Base-by-base conservation (phyloP, 1,140 invertebrate species). In the Diorhabda carinulata region DNA sequence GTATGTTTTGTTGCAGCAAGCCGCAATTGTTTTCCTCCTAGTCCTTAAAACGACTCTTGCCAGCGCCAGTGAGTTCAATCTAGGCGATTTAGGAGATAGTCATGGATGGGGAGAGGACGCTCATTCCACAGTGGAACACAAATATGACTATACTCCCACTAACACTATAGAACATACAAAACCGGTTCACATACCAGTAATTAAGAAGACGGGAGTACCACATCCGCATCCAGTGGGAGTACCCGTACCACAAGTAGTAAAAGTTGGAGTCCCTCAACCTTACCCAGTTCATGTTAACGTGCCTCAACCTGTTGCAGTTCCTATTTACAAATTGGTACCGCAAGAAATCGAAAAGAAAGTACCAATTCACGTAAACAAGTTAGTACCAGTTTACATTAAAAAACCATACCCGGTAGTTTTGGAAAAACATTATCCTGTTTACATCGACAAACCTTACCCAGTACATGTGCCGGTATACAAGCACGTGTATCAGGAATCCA, bases 381-480 rank as follows among this genome's bases (percentile, higher is more conserved):
- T 90, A 68, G 88, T 91, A 67, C 90, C 90, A 4, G 90, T 90
- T 76, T 86, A 90, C 65, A 86, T 92, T 0, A 89, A 92, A 77
- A 91, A 89, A 78, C 91, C 90, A 1, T 92, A 91, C 82, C 86
- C 89, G 41, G 89, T 92, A 3, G 89, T 90, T 69, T 87, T 92
- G 3, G 89, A 91, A 70, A 92, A 92, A 81, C 90, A 90, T 77
- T 89, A 91, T 71, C 87, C 90, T 74, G 88, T 91, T 43, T 88
- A 89, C 43, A 87, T 92, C n/a, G 67, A 70, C 71, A 91, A 91
- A 80, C 90, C 90, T 43, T 91, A 91, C 80, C 88, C 90, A 57
- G 90, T 92, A 65, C 90, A 91, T 73, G 88, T 90, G n/a, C 90
- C 90, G 4, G 88, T 92, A 64, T 92, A 91, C 83, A 92, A 91